Conservation (phyloP, 2,797 vertebrate species). For the Scolopax rusticola region DNA sequence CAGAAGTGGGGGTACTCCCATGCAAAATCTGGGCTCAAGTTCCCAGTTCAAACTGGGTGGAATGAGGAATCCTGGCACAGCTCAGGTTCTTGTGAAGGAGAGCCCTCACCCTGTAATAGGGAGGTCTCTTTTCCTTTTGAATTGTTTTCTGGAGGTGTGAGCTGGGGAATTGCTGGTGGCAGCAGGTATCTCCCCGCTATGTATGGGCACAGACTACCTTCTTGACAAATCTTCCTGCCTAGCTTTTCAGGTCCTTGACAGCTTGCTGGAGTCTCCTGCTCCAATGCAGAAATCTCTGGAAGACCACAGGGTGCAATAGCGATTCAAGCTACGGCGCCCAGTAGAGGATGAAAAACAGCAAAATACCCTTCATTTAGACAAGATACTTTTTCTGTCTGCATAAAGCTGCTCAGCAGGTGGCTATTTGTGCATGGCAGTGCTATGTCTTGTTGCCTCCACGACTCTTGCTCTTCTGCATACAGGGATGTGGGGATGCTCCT, state of each 20-base stretch:
- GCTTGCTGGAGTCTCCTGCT: background rate
- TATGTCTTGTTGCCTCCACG: accelerated
- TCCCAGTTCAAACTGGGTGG: background rate
- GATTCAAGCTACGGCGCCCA: background rate
- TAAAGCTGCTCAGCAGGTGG: background rate
- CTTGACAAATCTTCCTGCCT: background rate
- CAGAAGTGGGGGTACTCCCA: background rate
- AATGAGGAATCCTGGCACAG: background rate
- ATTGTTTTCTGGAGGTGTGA: background rate
- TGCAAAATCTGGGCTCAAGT: background rate
- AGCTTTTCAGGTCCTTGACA: background rate
- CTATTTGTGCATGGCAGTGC: accelerated
- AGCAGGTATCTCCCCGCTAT: background rate
- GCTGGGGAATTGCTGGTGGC: background rate
- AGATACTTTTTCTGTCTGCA: background rate
- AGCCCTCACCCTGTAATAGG: background rate
- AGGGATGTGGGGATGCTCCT: accelerated
- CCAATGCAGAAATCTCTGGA: background rate
- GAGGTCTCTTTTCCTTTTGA: background rate
- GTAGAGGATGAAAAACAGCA: background rate
- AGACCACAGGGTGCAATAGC: background rate
- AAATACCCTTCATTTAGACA: background rate
- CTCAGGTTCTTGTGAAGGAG: background rate
- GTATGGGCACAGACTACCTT: background rate
- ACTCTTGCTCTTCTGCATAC: accelerated